phyloP scores from a whole-genome alignment of 1,140 invertebrate genomes.

The Halesus radiatus region DNA sequence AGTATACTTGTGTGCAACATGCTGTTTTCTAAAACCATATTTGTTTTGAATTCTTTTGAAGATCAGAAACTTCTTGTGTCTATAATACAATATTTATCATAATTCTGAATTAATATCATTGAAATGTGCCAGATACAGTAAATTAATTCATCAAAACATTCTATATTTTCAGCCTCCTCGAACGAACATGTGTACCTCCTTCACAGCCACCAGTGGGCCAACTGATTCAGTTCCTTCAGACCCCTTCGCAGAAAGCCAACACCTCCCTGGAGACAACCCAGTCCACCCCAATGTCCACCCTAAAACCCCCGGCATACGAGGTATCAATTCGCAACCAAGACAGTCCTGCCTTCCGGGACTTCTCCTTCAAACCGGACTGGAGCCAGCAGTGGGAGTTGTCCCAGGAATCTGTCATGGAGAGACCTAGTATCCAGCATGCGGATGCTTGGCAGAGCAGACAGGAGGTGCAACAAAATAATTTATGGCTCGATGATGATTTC shows the following conservation, averaged over 20 bases:
- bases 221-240: conserved; percentile 76
- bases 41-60: too few relatives aligned
- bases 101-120: too few relatives aligned
- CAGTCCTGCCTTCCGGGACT: conserved; percentile 64
- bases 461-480: conserved; percentile 67
- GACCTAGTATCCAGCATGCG: conserved; percentile 73
- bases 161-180: conserved; percentile 68
- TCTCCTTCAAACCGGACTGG: conserved; percentile 66
- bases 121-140: too few relatives aligned
- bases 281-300: conserved; percentile 72
- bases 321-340: conserved; percentile 64
- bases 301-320: conserved; percentile 70
- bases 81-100: too few relatives aligned
- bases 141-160: too few relatives aligned
- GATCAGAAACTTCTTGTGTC: too few relatives aligned
- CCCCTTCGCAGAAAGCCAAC: conserved; percentile 67
- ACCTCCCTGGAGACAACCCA: conserved; percentile 64
- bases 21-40: too few relatives aligned
- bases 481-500: conserved; percentile 80
- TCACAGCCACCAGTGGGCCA: conserved; percentile 70
- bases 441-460: conserved; percentile 67
- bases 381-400: conserved; percentile 71
- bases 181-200: conserved; percentile 74
- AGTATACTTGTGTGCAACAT: too few relatives aligned
- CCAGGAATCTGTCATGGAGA: conserved; percentile 63